phyloP scores from a whole-genome alignment of 92 coral and sea anemone species.

The Chrysogorgia sp. region DNA sequence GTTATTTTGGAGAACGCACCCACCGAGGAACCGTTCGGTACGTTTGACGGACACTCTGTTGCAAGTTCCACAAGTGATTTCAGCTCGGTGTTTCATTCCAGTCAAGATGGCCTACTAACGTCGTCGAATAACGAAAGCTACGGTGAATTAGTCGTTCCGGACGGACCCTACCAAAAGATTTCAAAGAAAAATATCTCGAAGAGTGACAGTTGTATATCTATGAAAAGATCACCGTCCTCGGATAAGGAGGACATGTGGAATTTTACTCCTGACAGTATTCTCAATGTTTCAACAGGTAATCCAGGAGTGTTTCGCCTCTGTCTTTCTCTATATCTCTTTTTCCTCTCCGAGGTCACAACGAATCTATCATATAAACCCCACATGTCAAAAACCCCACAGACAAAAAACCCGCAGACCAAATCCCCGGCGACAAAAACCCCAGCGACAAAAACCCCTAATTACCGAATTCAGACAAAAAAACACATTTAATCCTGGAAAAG shows the following conservation, averaged over 20 bases:
- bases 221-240: slow-evolving; percentile 9
- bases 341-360: too few species aligned
- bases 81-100: slow-evolving; percentile 36
- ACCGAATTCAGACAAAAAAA: too few species aligned
- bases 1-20: slow-evolving; percentile 15
- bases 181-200: slow-evolving; percentile 23
- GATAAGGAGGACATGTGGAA: slow-evolving; percentile 74
- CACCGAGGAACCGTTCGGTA: slow-evolving; percentile 56
- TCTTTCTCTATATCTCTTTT: not conserved
- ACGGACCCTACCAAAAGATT: not conserved
- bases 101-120: slow-evolving; percentile 21
- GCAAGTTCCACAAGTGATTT: slow-evolving; percentile 47
- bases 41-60: slow-evolving; percentile 37
- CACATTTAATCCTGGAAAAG: too few species aligned
- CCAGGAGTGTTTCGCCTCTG: not conserved
- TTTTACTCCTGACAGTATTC: slow-evolving; percentile 92
- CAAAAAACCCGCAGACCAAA: too few species aligned
- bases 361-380: too few species aligned
- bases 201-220: slow-evolving; percentile 25
- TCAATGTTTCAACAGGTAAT: slow-evolving; percentile 92
- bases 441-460: too few species aligned
- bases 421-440: too few species aligned
- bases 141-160: not conserved
- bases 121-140: not conserved
- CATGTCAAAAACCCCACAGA: too few species aligned